Conservation (phyloP, 2,797 vertebrate genomes). For the Trachurus trachurus region DNA sequence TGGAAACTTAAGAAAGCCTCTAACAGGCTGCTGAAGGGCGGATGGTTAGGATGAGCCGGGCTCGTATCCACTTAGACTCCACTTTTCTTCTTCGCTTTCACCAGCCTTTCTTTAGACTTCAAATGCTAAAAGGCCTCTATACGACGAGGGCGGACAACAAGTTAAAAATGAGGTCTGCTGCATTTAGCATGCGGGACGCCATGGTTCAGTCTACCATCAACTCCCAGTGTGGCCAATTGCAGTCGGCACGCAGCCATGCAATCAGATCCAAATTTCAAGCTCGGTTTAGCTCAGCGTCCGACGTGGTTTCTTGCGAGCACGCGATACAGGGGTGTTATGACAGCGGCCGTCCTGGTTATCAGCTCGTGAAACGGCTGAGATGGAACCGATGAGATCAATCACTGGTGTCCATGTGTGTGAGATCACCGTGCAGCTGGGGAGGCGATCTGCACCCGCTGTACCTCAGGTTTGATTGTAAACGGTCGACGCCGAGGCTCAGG, state of each 20-base stretch:
- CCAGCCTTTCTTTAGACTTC: conserved; percentile 25
- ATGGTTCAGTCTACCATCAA: conserved; percentile 86
- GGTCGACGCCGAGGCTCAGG: conserved; percentile 30
- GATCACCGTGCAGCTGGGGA: conserved; percentile 56
- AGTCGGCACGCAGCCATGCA: conserved; percentile 68
- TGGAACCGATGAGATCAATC: conserved; percentile 68
- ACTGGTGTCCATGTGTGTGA: conserved; percentile 34
- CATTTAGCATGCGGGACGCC: conserved; percentile 49
- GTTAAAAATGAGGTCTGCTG: conserved; percentile 50
- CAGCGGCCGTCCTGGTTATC: conserved; percentile 51
- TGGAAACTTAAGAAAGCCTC: conserved; percentile 76
- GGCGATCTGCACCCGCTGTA: conserved; percentile 27
- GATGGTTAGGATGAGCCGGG: conserved; percentile 50
- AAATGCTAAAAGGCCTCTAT: conserved; percentile 7
- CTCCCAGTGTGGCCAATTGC: conserved; percentile 72
- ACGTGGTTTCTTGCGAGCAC: conserved; percentile 39
- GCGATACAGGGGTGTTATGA: conserved; percentile 58
- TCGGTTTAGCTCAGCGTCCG: conserved; percentile 66
- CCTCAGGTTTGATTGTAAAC: conserved; percentile 53
- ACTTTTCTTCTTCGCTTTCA: conserved; percentile 54
- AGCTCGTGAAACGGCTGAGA: conserved; percentile 45
- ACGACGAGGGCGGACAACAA: conserved; percentile 1
- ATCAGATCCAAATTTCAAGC: conserved; percentile 81
- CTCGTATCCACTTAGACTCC: conserved; percentile 31
- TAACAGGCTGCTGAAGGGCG: conserved; percentile 56